Evolutionary conservation across 2,113 vertebrate species (phyloP).

Genomic region (Hoplias malabaricus): DNA sequence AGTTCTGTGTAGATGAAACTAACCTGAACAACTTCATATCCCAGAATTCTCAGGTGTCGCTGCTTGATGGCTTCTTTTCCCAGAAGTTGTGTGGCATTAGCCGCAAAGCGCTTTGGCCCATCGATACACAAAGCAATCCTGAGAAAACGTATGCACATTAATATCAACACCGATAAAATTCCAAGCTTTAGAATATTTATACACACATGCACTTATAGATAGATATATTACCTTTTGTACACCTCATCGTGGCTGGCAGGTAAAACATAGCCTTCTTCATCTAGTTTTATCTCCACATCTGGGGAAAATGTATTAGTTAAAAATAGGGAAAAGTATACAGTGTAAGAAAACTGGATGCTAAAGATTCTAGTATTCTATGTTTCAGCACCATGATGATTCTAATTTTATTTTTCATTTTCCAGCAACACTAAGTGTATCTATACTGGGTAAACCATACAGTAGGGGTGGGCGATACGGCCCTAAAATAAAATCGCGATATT

Average conservation of each 20-base stretch:
- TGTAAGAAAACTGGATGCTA: too few species aligned
- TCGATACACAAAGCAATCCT: slow-evolving; percentile 89
- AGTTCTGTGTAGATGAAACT: neutral
- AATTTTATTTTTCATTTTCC: too few species aligned
- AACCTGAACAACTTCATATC: slow-evolving; percentile 91
- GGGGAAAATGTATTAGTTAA: slow-evolving; percentile 19
- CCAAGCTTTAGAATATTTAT: neutral
- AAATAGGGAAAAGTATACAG: too few species aligned
- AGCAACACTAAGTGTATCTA: neutral
- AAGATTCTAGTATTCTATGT: too few species aligned
- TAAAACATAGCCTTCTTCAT: slow-evolving; percentile 85
- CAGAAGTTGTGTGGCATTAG: slow-evolving; percentile 74
- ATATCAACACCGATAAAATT: neutral
- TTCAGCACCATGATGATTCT: neutral
- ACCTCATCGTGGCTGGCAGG: slow-evolving; percentile 73
- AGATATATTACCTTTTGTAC: slow-evolving; percentile 78
- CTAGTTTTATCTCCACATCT: slow-evolving; percentile 94
- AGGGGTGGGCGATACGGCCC: too few species aligned
- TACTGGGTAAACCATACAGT: too few species aligned
- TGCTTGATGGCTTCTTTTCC: slow-evolving; percentile 89
- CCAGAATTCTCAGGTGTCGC: slow-evolving; percentile 85
- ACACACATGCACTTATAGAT: neutral
- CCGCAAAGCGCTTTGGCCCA: slow-evolving; percentile 81
- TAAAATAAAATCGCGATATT: too few species aligned
- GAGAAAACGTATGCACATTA: slow-evolving; percentile 32